These are phyloP conservation scores for Leptopilina drosophilae DNA, from an alignment of 2,888 invertebrate species.

Conservation along the genomic window DNA sequence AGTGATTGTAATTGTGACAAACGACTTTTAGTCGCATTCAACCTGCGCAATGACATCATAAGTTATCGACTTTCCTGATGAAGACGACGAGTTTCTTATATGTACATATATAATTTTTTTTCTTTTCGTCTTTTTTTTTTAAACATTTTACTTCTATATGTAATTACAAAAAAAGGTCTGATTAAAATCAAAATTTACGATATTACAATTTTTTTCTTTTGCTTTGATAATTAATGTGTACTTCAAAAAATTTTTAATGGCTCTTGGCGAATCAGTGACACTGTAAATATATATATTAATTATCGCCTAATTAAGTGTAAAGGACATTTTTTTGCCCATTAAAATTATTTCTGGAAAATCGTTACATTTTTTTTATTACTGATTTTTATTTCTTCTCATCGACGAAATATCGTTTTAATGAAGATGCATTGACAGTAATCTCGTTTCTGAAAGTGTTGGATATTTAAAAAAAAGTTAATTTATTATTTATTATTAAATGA, in stretches of 20 bases:
- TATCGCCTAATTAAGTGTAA: not conserved
- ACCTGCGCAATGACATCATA: slow-evolving; percentile 4
- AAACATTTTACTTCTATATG: not conserved
- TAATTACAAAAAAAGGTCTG: not conserved
- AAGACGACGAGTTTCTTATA: not conserved
- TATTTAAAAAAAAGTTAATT: no score
- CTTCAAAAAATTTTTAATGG: not conserved
- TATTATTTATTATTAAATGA: no score
- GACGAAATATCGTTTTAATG: no score
- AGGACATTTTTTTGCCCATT: not conserved
- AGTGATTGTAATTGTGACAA: not conserved
- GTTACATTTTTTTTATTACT: not conserved
- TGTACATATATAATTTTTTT: not conserved
- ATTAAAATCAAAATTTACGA: not conserved
- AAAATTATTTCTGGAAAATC: not conserved
- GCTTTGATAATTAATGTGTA: not conserved
- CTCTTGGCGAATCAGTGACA: not conserved
- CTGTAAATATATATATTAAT: no score
- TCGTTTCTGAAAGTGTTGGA: no score
- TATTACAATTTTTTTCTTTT: not conserved
- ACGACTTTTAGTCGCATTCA: not conserved
- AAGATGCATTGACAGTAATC: no score
- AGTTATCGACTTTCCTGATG: not conserved
- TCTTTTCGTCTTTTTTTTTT: not conserved
- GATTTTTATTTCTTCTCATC: no score